These are phyloP conservation scores for Pseudochirops corinnae DNA, from an alignment of 2,797 vertebrate genomes.

Conservation along the genomic window DNA sequence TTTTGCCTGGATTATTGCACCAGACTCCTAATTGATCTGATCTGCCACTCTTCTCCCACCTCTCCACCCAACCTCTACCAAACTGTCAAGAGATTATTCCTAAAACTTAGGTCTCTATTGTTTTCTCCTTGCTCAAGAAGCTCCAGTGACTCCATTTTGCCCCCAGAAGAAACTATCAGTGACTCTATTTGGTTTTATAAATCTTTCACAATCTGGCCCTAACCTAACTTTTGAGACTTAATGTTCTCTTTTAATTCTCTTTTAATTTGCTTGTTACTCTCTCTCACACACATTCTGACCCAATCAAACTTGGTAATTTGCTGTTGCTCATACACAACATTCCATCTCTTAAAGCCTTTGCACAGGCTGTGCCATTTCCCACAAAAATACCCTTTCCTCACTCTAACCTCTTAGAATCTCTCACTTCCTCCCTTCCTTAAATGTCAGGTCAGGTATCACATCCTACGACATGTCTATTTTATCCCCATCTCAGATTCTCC, in stretches of 20 bases:
- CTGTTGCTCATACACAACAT: neutral
- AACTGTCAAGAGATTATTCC: neutral
- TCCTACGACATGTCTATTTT: neutral
- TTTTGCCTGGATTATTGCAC: neutral
- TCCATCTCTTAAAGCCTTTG: neutral
- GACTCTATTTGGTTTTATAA: neutral
- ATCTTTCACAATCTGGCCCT: neutral
- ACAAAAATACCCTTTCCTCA: neutral
- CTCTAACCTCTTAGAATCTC: neutral
- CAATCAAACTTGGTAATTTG: neutral
- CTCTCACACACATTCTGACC: neutral
- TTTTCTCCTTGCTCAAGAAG: neutral
- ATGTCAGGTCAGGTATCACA: neutral
- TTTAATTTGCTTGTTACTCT: neutral
- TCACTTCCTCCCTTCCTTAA: neutral
- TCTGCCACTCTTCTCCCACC: neutral
- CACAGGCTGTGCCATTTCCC: neutral
- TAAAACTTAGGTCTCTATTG: neutral
- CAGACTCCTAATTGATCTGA: neutral
- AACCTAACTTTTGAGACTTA: neutral
- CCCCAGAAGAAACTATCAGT: neutral
- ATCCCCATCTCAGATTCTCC: neutral
- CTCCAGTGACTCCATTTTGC: neutral
- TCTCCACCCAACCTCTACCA: neutral
- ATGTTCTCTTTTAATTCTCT: neutral